Conservation (phyloP, 2,113 vertebrate genomes). For the Onychorhynchus coronatus region DNA sequence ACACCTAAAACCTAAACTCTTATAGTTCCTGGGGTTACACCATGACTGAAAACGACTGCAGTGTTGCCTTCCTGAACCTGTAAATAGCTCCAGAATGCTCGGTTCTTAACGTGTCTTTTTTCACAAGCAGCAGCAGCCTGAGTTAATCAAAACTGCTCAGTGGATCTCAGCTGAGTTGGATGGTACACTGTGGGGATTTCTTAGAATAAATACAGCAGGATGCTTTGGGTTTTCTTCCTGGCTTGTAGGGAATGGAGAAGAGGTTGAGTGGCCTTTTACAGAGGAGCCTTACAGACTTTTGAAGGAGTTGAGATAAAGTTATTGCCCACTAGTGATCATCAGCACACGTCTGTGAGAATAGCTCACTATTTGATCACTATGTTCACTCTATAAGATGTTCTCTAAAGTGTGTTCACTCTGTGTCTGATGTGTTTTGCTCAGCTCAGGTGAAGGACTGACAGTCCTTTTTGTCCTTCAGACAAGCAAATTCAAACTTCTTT, state of each 20-base stretch:
- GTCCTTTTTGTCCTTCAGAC: too few species aligned
- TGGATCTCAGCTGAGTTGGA: neutral
- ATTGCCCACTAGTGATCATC: neutral
- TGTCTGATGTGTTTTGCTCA: neutral
- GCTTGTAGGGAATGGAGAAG: neutral
- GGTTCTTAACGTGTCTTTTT: fast-evolving
- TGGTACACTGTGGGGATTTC: neutral
- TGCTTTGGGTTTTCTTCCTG: neutral
- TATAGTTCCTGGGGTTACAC: fast-evolving
- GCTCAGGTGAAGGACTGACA: neutral
- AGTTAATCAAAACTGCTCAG: neutral
- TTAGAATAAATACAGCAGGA: neutral
- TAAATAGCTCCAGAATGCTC: neutral
- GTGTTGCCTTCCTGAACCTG: neutral
- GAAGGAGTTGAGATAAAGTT: neutral
- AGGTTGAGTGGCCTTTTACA: neutral
- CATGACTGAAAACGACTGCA: neutral
- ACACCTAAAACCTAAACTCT: neutral
- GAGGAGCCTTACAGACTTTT: fast-evolving
- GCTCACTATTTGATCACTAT: neutral
- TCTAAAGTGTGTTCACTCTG: neutral
- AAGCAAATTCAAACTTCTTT: neutral
- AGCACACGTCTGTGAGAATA: neutral
- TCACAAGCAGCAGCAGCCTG: neutral
- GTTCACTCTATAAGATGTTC: neutral